Base-by-base conservation (phyloP, 2,888 invertebrate species). In the Trachelus tabidus region DNA sequence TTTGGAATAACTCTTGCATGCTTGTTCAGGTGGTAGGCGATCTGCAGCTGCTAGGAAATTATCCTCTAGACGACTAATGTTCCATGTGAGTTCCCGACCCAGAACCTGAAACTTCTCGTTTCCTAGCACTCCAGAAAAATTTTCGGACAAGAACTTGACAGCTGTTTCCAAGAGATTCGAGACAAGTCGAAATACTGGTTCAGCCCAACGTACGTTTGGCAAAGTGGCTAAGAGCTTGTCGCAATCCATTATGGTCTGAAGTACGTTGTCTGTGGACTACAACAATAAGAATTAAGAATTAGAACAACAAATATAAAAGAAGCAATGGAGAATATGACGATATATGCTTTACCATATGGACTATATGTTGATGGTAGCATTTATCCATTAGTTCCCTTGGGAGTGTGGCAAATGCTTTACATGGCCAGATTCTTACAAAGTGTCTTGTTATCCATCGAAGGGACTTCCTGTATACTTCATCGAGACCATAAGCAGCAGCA, bases 401-500 rank as follows among this genome's bases (percentile, higher is more conserved):
- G 79, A 98, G 92, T 73, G 95, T 95, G 0, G 97, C 96, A 92
- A 98, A 98, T 4, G 96, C 95, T 87, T 97, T 95, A 3, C 97
- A 97, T 0, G 98, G 96, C 98, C 98, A 98, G 75, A 98, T 96
- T 87, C 96, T 94, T 11, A 95, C 94, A 91, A 98, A 98, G 91
- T 98, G 94, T 82, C 95, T 95, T 34, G 96, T 96, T 73, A 97
- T 95, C 98, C 98, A 98, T 82, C 95, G 94, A 75, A 98, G 92
- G 88, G 97, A 97, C 91, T 96, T 97, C 82, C 96, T 94, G 90
- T 97, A 96, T 34, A 98, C 93, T 89, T 98, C 98, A 87, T 97
- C 97, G 77, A 98, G 92, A 0, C 97, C 97, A 90, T 97, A 98
- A 71, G 96, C 96, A 6, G 97, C 94, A 6, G 97, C 95, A 71